Evolutionary conservation across 2,888 invertebrate species (phyloP), one percentile per base, ranked within the genome.

Genomic region (Encarsia formosa): DNA sequence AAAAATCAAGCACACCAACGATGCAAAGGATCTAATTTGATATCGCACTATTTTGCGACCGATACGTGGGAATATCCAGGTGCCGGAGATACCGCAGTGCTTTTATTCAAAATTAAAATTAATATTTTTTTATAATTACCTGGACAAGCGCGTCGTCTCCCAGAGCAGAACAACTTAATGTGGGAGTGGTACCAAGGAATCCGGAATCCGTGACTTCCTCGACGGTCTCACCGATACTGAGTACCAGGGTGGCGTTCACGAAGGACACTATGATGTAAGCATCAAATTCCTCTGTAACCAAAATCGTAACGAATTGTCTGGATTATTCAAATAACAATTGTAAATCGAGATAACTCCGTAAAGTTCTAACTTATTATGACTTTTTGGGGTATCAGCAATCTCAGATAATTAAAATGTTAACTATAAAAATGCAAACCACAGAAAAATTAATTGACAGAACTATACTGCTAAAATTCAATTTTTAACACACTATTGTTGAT

Each of bases 121-220:
- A 35, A 35, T 26, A 26, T 8, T 11, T 26, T 11, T 8, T 26
- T 6, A 26, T 26, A 26, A 26, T 26, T 64, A 88, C 96, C 82
- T 99, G 99, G 1, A 99, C 95, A 20, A 99, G 78, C 1, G 98
- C 96, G 77, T 99, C 98, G 68, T 93, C 97, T 49, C 98, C 98
- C 23, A 99, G 82, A 29, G 97, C 92, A 9, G 96, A 94, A 76
- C 99, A 99, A 58, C 94, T 91, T n/a, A 99, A 79, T 0, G 99
- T 99, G 0, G 98, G 97, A 1, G 98, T 98, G 0, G 98, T 99
- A 54, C 98, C 98, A 66, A 99, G 80, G 75, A 99, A 99, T 38
- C 99, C 99, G 57, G 98, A 98, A 76, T 99, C 99, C 0, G 98
- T 96, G 20, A 99, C 99, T 86, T 99, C 99, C 77, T 99, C 99